These are phyloP conservation scores for Boulengeromyrus knoepffleri DNA, from an alignment of 2,113 vertebrate genomes.

Conservation along the genomic window DNA sequence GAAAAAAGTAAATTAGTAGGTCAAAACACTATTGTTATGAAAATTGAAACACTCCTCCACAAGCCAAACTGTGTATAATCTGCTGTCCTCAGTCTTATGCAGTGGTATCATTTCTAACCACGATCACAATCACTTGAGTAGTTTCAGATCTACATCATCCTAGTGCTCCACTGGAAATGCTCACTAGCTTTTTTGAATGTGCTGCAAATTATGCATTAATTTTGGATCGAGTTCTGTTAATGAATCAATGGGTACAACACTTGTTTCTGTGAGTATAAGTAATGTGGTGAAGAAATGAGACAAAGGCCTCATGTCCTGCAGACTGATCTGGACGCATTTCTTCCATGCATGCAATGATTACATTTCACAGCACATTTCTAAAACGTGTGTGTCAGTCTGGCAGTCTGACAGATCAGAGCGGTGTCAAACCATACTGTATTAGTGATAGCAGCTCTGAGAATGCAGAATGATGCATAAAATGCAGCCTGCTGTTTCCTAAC, in stretches of 20 bases:
- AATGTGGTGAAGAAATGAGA: background rate
- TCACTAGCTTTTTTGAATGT: background rate
- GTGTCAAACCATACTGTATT: background rate
- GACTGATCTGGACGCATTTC: background rate
- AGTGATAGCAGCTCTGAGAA: background rate
- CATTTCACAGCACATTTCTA: background rate
- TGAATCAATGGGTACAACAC: background rate
- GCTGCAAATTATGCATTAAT: background rate
- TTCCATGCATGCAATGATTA: background rate
- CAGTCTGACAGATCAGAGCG: background rate
- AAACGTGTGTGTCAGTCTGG: background rate
- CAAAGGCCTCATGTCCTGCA: background rate
- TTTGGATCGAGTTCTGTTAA: background rate
- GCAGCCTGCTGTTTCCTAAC: background rate
- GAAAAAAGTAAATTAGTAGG: background rate
- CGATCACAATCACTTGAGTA: background rate
- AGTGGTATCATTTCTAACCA: background rate
- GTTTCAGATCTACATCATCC: background rate
- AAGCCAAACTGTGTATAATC: background rate
- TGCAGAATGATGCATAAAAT: background rate
- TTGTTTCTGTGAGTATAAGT: background rate
- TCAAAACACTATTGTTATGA: background rate
- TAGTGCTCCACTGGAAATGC: background rate
- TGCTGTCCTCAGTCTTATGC: background rate
- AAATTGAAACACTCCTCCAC: background rate